phyloP scores from a whole-genome alignment of 2,888 invertebrate species.

The Salticus scenicus region DNA sequence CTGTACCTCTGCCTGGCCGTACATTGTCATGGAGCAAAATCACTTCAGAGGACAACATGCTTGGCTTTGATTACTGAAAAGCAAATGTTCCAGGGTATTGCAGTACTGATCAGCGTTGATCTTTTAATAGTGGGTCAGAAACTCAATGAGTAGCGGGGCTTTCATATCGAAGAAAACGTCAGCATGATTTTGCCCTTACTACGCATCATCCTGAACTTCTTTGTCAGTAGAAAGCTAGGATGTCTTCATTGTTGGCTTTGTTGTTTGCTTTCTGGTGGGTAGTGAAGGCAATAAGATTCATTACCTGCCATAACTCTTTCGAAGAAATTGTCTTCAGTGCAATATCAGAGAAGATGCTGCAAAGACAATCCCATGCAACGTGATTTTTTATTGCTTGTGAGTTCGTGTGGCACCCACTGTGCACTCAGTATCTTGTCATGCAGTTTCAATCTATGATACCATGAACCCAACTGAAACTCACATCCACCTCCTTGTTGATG shows the following conservation, averaged over 20 bases:
- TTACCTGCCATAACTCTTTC: too few species aligned
- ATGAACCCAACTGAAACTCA: too few species aligned
- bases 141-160: conserved; percentile 17
- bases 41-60: too few species aligned
- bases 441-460: too few species aligned
- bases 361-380: conserved; percentile 6
- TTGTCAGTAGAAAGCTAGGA: too few species aligned
- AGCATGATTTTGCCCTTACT: neutral
- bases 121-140: neutral
- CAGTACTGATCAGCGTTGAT: neutral
- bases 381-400: neutral
- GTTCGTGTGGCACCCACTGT: too few species aligned
- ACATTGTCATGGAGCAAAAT: too few species aligned
- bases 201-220: too few species aligned
- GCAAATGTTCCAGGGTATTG: neutral
- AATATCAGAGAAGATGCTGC: neutral
- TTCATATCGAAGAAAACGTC: neutral
- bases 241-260: conserved; percentile 43
- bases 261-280: conserved; percentile 74
- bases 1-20: too few species aligned
- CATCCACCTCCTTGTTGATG: too few species aligned
- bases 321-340: neutral
- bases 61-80: too few species aligned
- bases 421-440: too few species aligned
- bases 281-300: conserved; percentile 75